phyloP scores from a whole-genome alignment of 2,113 vertebrate species.

The Tor tambroides region DNA sequence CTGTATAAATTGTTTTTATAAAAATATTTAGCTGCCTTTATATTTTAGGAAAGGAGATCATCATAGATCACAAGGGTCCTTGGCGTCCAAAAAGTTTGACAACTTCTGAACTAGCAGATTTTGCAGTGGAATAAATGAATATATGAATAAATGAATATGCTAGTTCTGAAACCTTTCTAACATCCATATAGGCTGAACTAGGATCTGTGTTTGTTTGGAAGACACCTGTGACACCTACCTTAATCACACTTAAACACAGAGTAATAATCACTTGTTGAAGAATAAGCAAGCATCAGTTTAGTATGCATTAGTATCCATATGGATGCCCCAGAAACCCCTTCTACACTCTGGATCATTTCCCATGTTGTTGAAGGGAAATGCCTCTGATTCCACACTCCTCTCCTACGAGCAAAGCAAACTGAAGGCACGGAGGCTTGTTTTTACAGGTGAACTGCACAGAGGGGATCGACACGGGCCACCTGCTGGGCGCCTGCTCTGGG shows the following conservation, averaged over 20 bases:
- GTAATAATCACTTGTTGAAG: background rate
- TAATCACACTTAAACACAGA: constrained; percentile 11
- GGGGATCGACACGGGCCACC: constrained; percentile 62
- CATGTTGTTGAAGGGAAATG: constrained; percentile 55
- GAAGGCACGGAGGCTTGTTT: constrained; percentile 68
- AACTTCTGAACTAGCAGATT: background rate
- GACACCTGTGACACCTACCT: background rate
- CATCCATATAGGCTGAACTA: background rate
- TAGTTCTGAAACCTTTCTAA: background rate
- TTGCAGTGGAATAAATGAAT: background rate
- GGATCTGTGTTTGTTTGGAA: background rate
- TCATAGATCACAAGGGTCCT: background rate
- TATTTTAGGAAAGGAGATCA: background rate
- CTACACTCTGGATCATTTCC: constrained; percentile 22
- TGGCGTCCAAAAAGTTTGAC: background rate
- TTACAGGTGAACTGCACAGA: constrained; percentile 84
- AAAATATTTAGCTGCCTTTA: background rate
- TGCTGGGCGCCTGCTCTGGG: constrained; percentile 78
- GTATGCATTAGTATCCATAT: background rate
- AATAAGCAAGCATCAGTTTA: constrained; percentile 8
- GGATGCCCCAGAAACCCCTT: background rate
- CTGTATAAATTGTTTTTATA: background rate
- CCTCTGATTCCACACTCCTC: constrained; percentile 57
- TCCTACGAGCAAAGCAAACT: constrained; percentile 67
- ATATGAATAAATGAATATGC: background rate